Base-by-base conservation (phyloP, 2,888 invertebrate genomes). In the Cryptocheilus praepositus region DNA sequence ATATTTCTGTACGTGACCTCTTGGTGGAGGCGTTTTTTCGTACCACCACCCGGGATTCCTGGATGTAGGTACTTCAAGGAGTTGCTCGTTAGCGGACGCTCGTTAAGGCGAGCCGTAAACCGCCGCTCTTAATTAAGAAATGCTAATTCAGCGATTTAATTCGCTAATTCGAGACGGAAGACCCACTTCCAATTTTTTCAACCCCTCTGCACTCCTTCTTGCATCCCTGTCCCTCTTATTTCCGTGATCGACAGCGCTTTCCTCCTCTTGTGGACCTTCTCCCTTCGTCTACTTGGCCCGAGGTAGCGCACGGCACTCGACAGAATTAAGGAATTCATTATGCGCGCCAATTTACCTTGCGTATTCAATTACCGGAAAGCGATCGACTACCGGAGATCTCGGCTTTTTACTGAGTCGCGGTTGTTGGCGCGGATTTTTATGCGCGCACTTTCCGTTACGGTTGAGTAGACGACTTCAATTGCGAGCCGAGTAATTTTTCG, bases 111-210 rank as follows among this genome's bases (percentile, higher is more conserved):
- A 43, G 53, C 60, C 70, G 61, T 70, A 67, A 70, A 70, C 63
- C 67, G 56, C 59, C 67, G 62, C 60, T 70, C 70, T 70, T 70
- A 70, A 70, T 70, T 70, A 70, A 70, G 70, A 70, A 63, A 70
- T 70, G 67, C 63, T 70, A 70, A 70, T 70, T 70, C 62, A 44
- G 62, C 44, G 70, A 70, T 66, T 70, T 67, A 70, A 70, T 67
- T 58, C 57, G 67, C 36, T 51, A 49, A 70, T 70, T 67, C 70
- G 70, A 56, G 60, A 53, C 53, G 70, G 60, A 67, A 70, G 67
- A 63, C 60, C 67, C 67, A 67, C 70, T 67, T 70, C 49, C 57
- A 62, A 70, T 67, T 51, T 61, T 64, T 62, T 63, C 55, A 15
- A 36, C n/a, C 15, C 36, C 43, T 18, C 43, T 18, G 5, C 18